phyloP scores from a whole-genome alignment of 2,113 vertebrate species.

The Ovibos moschatus region DNA sequence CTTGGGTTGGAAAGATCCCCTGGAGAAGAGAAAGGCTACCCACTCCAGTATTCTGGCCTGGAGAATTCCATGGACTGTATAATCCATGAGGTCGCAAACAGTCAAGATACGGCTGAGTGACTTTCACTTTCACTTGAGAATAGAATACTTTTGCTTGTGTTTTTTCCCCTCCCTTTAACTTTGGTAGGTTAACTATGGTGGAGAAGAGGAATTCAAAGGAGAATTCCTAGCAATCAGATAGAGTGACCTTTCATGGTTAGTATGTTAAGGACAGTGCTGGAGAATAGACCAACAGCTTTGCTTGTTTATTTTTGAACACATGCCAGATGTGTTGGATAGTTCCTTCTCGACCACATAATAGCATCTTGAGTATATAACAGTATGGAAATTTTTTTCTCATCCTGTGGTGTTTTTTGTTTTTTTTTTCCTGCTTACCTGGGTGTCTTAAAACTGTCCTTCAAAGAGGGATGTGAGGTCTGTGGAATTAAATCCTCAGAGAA shows the following conservation, averaged over 20 bases:
- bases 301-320: slow-evolving; percentile 28
- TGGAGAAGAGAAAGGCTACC: not conserved
- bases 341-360: not conserved
- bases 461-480: not conserved
- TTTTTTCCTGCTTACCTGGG: not conserved
- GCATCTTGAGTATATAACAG: not conserved
- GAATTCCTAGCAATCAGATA: not conserved
- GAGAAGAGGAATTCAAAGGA: not conserved
- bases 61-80: not conserved
- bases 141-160: not conserved
- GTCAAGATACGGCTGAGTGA: not conserved
- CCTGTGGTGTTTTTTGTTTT: not conserved
- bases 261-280: not conserved
- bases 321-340: not conserved
- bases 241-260: not conserved
- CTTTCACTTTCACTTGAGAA: not conserved
- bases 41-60: not conserved
- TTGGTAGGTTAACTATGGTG: not conserved
- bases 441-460: not conserved
- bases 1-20: not conserved
- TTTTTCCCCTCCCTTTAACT: not conserved
- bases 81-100: not conserved
- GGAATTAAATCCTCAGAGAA: not conserved
- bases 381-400: not conserved
- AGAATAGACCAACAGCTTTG: not conserved